Evolutionary conservation across 2,888 invertebrate genomes (phyloP), one percentile per base, ranked within the genome.

Genomic region (Cataglyphis altisquamis): DNA sequence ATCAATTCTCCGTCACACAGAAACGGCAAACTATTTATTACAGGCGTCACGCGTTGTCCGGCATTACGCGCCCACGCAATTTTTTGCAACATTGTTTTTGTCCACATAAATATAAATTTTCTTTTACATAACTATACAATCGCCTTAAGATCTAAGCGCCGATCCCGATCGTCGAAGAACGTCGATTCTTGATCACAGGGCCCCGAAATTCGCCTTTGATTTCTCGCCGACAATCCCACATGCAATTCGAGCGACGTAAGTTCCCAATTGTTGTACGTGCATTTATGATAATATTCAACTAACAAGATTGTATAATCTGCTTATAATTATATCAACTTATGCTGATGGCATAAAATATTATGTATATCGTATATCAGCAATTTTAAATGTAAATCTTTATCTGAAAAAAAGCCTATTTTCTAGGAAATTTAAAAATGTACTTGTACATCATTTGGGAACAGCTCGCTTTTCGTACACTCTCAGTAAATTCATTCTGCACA

Each of bases 41-140:
- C 77, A 32, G 39, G n/a, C 9, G 25, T 62, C 57, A 45, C n/a
- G 52, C 52, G n/a, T 36, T 25, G 48, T 45, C 18, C 32, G 57
- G 68, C 84, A 29, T 48, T 39, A n/a, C 80, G 86, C 85, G 84
- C 82, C 85, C n/a, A 45, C 73, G 90, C 91, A 88, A 87, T 90
- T 90, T 86, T 81, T n/a, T n/a, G n/a, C 89, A 88, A 88, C 85
- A 86, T 91, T 91, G 88, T 89, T 52, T 25, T 72, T 25, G 25
- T 12, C 39, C 39, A 72, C 84, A 60, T 77, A 84, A 87, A 57
- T 72, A 57, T 60, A 73, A 72, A 39, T 57, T 64, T 82, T 57
- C 81, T 60, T 63, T 57, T 77, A 52, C 32, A 21, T 21, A 55
- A 10, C 67, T 78, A 25, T 64, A 52, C 74, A 83, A 21, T 83